Base-by-base conservation (phyloP, 2,113 vertebrate genomes). In the Physeter macrocephalus region DNA sequence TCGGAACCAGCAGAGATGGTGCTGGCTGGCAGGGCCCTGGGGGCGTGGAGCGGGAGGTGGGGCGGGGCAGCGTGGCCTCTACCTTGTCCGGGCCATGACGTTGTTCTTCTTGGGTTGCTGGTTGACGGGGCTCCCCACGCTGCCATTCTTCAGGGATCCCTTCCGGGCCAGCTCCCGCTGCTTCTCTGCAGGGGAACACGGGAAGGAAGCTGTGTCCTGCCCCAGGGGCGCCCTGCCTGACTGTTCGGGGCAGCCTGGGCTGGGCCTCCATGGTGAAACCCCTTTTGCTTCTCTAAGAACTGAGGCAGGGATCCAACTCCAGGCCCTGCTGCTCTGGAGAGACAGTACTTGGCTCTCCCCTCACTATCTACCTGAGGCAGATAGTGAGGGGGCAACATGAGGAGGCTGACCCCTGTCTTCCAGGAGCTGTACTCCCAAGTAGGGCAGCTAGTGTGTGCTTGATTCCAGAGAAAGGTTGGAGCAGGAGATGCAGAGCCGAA, bases 31-130 rank as follows among this genome's bases (percentile, higher is more conserved):
- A 67, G 66, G 86, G 27, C 52, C 67, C 39, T 43, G 57, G n/a
- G 54, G 12, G 78, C 71, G 21, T 23, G 41, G 57, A n/a, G 67
- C 5, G 25, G n/a, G n/a, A n/a, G 29, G n/a, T 43, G 12, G 74
- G 75, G 21, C 36, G 54, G 52, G 54, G 49, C n/a, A n/a, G n/a
- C n/a, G n/a, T n/a, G 72, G 52, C 2, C 25, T 97, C 98, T 98
- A 99, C 99, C 99, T 99, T 98, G 99, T 99, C 96, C 99, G 98
- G 97, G 99, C 99, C 99, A 99, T 99, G 95, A 99, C 99, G 0
- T 99, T 99, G 98, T 99, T 99, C 99, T 99, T 99, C 99, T 99
- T 99, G 93, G 99, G 99, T 97, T 99, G 99, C 97, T 99, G 99
- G 98, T 99, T 99, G 95, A 99, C 99, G 0, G 99, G 99, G 98